Evolutionary conservation across 2,888 invertebrate genomes (phyloP).

Genomic region (Calameuta pallipes): DNA sequence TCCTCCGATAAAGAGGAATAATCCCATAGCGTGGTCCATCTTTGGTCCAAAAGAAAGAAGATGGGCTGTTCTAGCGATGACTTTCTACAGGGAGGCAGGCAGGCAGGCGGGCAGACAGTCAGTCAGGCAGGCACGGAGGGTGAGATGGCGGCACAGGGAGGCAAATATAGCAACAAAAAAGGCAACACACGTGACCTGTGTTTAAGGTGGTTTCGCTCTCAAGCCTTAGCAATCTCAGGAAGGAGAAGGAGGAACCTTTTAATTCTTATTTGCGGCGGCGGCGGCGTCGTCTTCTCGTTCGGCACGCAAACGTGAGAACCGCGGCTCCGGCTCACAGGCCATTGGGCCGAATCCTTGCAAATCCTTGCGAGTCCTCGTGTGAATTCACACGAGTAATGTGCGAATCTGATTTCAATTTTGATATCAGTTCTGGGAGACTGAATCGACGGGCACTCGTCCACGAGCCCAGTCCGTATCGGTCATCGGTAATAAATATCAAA

Average conservation of each 20-base stretch:
- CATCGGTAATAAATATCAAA: slow-evolving; percentile 65
- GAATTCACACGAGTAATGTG: neutral
- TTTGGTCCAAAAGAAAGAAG: neutral
- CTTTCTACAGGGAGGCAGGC: slow-evolving; percentile 25
- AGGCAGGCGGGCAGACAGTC: slow-evolving; percentile 41
- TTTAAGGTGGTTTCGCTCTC: slow-evolving; percentile 55
- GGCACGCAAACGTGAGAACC: slow-evolving; percentile 59
- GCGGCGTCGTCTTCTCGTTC: slow-evolving; percentile 29
- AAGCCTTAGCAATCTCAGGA: slow-evolving; percentile 14
- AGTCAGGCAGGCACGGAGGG: slow-evolving; percentile 38
- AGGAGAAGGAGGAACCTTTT: slow-evolving; percentile 30
- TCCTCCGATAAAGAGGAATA: neutral
- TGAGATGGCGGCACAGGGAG: neutral
- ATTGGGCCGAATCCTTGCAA: slow-evolving; percentile 22
- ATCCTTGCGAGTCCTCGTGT: neutral
- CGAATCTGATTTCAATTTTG: slow-evolving; percentile 26
- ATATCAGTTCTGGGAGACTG: neutral
- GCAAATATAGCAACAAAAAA: slow-evolving; percentile 3
- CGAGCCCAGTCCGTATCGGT: slow-evolving; percentile 49
- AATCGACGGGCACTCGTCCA: neutral
- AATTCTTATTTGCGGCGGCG: slow-evolving; percentile 40
- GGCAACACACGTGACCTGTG: slow-evolving; percentile 53
- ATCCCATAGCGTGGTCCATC: neutral
- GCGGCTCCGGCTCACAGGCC: slow-evolving; percentile 15
- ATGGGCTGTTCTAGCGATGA: slow-evolving; percentile 3